Base-by-base conservation (phyloP, 2,888 invertebrate genomes). In the Encarsia formosa region DNA sequence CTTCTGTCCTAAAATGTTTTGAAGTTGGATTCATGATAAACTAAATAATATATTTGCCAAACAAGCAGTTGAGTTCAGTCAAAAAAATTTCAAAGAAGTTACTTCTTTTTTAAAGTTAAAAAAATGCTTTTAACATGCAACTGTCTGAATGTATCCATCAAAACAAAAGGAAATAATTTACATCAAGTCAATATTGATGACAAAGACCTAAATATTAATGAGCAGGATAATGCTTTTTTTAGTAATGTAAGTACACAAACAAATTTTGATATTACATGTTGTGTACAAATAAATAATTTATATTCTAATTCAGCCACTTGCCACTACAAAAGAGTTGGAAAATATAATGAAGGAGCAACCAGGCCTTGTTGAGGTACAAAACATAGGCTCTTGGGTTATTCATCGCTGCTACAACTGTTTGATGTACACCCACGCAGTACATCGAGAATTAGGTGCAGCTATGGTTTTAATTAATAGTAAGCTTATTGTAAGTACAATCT, bases 141-240 rank as follows among this genome's bases (percentile, higher is more conserved):
- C 78, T 89, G 89, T 75, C 76, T 87, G 67, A 89, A 89, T 77
- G 79, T 87, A 64, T 77, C 78, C 62, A 78, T 86, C 63, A 81
- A 81, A 74, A 77, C 82, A 67, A 81, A 80, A 68, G 78, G 78
- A 71, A 69, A 76, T 60, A 75, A 77, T 65, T 77, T 82, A 68
- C 78, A 78, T 64, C 77, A 78, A 70, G 74, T 81, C 66, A 79
- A 79, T 67, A 69, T 78, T 63, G 78, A 77, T 61, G 78, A 78
- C 68, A 71, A 83, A 68, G 78, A 80, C 65, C 70, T 85, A 67
- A 75, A 78, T 66, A 74, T 77, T 59, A 73, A 74, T 63, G 84
- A 84, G 75, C 78, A 78, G 73, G 78, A 78, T 69, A 82, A 85
- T 76, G 73, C 71, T 64, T 85, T 85, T 77, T 86, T 86, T 76